Evolutionary conservation across 1,140 invertebrate genomes (phyloP).

Genomic region (Battus philenor): DNA sequence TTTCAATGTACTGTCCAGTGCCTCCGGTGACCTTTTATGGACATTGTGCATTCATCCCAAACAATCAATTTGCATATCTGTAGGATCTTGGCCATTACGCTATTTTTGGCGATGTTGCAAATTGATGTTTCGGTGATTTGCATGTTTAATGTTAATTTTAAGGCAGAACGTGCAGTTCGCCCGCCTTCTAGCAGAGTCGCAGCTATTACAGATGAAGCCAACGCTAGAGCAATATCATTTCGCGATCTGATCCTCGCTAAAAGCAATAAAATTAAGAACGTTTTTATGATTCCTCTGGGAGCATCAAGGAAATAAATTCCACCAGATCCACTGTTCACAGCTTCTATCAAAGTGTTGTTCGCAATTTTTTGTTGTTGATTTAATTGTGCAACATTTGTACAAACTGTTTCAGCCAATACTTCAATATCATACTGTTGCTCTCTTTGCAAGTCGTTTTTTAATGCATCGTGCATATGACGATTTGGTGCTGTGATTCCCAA

Average conservation of each 20-base stretch:
- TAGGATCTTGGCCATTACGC: neutral
- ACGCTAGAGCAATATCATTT: neutral
- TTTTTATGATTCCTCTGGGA: too few relatives aligned
- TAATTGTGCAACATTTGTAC: slow-evolving; percentile 40
- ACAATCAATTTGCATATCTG: slow-evolving; percentile 20
- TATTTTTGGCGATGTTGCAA: neutral
- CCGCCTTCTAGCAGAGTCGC: neutral
- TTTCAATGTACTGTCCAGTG: slow-evolving; percentile 46
- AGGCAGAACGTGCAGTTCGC: neutral
- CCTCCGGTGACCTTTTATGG: slow-evolving; percentile 61
- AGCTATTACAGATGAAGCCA: neutral
- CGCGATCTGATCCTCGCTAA: neutral
- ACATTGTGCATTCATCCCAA: too few relatives aligned
- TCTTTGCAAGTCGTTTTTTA: slow-evolving; percentile 45
- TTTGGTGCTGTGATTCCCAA: slow-evolving; percentile 51
- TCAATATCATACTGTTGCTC: slow-evolving; percentile 41
- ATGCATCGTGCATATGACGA: slow-evolving; percentile 31
- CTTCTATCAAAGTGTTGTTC: slow-evolving; percentile 56
- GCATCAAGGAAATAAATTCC: too few relatives aligned
- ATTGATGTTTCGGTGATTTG: too few relatives aligned
- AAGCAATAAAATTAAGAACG: slow-evolving; percentile 5
- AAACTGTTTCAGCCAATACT: slow-evolving; percentile 27
- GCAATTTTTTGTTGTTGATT: slow-evolving; percentile 37
- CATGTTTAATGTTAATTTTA: too few relatives aligned
- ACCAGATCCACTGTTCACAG: too few relatives aligned